A percentile compares a stretch with the other conserved stretches of the same genome.
These are phyloP conservation scores for Crioceris asparagi DNA, from an alignment of 2,888 invertebrate species.

Conservation along the genomic window DNA sequence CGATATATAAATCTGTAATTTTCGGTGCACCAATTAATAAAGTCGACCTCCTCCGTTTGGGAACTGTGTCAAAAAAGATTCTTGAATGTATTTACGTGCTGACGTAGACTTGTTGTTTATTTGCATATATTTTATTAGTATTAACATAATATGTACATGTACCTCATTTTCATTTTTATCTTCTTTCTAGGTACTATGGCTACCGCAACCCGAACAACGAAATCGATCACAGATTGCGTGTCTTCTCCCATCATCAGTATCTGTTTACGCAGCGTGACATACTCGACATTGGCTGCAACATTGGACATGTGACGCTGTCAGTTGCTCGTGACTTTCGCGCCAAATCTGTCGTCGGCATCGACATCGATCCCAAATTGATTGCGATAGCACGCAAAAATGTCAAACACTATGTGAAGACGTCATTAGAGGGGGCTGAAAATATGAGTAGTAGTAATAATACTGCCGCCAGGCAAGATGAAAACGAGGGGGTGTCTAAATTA, in stretches of 20 bases:
- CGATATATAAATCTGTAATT: no score
- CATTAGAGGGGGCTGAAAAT: not conserved
- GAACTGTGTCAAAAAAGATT: no score
- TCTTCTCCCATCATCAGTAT: conserved; percentile 66
- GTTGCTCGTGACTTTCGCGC: conserved; percentile 81
- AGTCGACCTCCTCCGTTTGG: no score
- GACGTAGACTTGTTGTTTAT: no score
- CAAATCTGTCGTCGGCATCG: conserved; percentile 80
- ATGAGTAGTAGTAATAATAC: not conserved
- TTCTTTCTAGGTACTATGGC: conserved; percentile 71
- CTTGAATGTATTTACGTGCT: no score
- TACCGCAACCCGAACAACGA: conserved; percentile 78
- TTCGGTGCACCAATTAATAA: no score
- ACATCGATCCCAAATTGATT: conserved; percentile 85
- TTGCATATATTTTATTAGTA: no score
- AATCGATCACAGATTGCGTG: conserved; percentile 72
- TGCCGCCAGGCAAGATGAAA: conserved; percentile 8
- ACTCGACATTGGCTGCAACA: conserved; percentile 95
- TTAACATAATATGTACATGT: no score
- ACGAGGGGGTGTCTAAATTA: no score
- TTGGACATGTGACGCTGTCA: conserved; percentile 86
- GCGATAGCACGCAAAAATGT: conserved; percentile 63
- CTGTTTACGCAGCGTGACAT: conserved; percentile 85
- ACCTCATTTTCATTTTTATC: conserved; percentile 1
- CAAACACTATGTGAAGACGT: conserved; percentile 51